Base-by-base conservation (phyloP, 2,113 vertebrate species). In the Alethe castanea region DNA sequence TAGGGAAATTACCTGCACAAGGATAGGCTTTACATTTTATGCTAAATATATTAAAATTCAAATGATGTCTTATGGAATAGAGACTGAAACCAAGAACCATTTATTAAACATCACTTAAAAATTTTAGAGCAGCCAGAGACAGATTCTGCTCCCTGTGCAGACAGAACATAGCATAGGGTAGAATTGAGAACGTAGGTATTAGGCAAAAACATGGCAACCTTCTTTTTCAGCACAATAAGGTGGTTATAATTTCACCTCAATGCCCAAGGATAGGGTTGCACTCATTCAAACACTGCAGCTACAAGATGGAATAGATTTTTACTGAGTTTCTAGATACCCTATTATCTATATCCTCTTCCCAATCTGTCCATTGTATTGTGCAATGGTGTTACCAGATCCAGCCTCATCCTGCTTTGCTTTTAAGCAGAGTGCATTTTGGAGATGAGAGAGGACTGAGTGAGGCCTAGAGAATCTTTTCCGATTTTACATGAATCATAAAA, bases 41-140 rank as follows among this genome's bases (percentile, higher is more conserved):
- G 52, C 31, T 96, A 67, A 94, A 84, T 89, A 66, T 45, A 71
- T 92, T 81, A 79, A 69, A 86, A 85, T 92, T 87, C 73, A 94
- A 65, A 79, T 77, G 38, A 72, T 18, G 16, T 89, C 57, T 87
- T 86, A 84, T 6, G 26, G 84, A 86, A 86, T 90, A 91, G n/a
- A 76, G 57, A 56, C 14, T 38, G 81, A 86, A 96, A 89, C 50
- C 50, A 85, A 82, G 38, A 87, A 18, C 40, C 54, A 94, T 85
- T 89, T 87, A 94, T 84, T 81, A 92, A 83, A 94, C 53, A 89
- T 45, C 20, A 65, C 31, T 84, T 65, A 81, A 71, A 96, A 86
- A 64, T 33, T 74, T 78, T 74, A 92, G 53, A 81, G 81, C 48
- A 76, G 53, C 2, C 53, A 84, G 50, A 53, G 38, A 25, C 83